Conservation (phyloP, 2,888 invertebrate genomes). For the Nebria salina region DNA sequence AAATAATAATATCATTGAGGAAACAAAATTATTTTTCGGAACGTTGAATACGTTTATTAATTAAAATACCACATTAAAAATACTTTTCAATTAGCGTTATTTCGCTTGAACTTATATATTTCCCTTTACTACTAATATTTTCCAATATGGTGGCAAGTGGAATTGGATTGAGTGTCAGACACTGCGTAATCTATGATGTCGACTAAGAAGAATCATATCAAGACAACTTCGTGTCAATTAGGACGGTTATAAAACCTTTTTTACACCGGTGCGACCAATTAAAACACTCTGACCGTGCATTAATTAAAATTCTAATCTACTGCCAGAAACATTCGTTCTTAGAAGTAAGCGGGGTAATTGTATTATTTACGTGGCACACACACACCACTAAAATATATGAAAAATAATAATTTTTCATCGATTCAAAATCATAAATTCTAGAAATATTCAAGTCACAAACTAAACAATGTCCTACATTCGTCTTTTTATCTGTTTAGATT, state of each 20-base stretch:
- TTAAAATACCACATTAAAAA: background rate
- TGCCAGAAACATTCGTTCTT: constrained; percentile 23
- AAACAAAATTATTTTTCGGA: background rate
- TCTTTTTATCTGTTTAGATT: too few species aligned
- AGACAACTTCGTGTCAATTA: constrained; percentile 25
- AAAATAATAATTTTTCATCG: background rate
- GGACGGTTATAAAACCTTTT: constrained; percentile 22
- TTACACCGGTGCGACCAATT: constrained; percentile 33
- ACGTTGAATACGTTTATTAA: background rate
- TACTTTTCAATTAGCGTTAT: background rate
- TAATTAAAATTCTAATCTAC: constrained; percentile 37
- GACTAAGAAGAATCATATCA: background rate
- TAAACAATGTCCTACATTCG: too few species aligned
- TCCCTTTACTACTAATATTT: too few species aligned
- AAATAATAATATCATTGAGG: background rate
- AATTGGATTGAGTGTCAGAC: too few species aligned
- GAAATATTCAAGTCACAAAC: too few species aligned
- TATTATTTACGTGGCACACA: constrained; percentile 28
- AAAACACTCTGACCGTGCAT: constrained; percentile 23
- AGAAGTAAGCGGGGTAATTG: constrained; percentile 23
- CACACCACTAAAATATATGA: constrained; percentile 22
- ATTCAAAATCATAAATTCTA: too few species aligned
- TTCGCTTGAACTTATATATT: background rate
- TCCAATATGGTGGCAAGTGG: too few species aligned
- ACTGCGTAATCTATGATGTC: too few species aligned